These are phyloP conservation scores for Gymnoscopelus microlampas DNA, from an alignment of 2,797 vertebrate species.

Conservation along the genomic window DNA sequence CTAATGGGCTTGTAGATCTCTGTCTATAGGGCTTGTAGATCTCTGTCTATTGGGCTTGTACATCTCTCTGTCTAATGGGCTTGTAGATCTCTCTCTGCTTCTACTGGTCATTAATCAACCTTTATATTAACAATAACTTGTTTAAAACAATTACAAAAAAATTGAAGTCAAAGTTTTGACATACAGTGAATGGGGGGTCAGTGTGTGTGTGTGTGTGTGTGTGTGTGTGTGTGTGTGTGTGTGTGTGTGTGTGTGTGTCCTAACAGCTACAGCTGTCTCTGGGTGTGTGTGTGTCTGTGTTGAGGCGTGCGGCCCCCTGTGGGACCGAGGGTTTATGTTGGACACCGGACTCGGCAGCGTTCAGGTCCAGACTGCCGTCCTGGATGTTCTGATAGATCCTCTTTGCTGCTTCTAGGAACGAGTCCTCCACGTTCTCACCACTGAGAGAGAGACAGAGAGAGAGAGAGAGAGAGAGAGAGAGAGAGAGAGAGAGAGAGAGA, in stretches of 20 bases:
- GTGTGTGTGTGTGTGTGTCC: constrained; percentile 38
- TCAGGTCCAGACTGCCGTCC: constrained; percentile 96
- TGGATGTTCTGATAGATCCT: constrained; percentile 99
- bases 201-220: not conserved
- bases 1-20: too few relatives aligned
- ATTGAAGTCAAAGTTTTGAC: too few relatives aligned
- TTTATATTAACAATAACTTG: too few relatives aligned
- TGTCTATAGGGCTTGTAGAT: too few relatives aligned
- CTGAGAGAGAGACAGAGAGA: constrained; percentile 65
- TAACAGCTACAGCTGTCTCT: constrained; percentile 98
- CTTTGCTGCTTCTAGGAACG: constrained; percentile 97
- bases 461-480: not conserved
- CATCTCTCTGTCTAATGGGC: too few relatives aligned
- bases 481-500: too few relatives aligned
- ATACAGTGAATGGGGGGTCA: too few relatives aligned
- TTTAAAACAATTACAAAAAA: too few relatives aligned
- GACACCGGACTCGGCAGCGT: constrained; percentile 95
- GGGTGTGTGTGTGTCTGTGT: constrained; percentile 91
- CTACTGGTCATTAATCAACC: too few relatives aligned
- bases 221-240: constrained; percentile 10
- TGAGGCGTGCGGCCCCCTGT: constrained; percentile 89
- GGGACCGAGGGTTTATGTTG: constrained; percentile 96
- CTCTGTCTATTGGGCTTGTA: too few relatives aligned
- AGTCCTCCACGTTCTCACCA: constrained; percentile 97
- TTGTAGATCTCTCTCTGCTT: too few relatives aligned